Base-by-base conservation (phyloP, 2,888 invertebrate species). In the Nomada goodeniana region DNA sequence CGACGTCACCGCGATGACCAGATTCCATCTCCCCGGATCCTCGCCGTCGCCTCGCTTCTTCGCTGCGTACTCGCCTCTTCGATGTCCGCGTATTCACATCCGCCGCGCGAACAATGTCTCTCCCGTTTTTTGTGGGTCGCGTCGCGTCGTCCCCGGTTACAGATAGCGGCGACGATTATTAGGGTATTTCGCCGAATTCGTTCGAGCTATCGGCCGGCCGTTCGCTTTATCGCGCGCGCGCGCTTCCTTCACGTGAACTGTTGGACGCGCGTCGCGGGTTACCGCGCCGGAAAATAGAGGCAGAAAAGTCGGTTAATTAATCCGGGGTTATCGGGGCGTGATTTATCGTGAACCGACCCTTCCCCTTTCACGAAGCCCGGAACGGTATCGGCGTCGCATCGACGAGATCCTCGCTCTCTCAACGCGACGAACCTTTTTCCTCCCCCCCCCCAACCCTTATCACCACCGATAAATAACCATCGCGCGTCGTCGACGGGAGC, bases 261-360 rank as follows among this genome's bases (percentile, higher is more conserved):
- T 53, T 52, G 44, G 13, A 29, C 36, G 36, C 68, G 55, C 65
- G 67, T 86, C 74, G 74, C 63, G 69, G 76, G 44, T 53, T 61
- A 64, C 53, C 26, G 15, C 11, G 20, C 26, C 20, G 20, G 23
- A 9, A 13, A 26, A 53, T 53, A n/a, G 2, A 44, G 69, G 55
- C 29, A 50, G 55, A 29, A 29, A 69, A 68, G 36, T 36, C 47
- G 61, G 76, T 63, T 69, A 87, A 87, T 87, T 85, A 81, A 81
- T 83, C 79, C 60, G 57, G 59, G 87, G 83, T 87, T 87, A 85
- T 87, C 85, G 53, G 13, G 9, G 11, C 2, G 79, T 67, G 29
- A 86, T 85, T 85, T 78, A 75, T 85, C 82, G 74, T 57, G 13
- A 26, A 74, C n/a, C 72, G 76, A 69, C 74, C 67, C 64, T 57